phyloP scores from a whole-genome alignment of 2,113 vertebrate genomes.

The Percopsis transmontana region DNA sequence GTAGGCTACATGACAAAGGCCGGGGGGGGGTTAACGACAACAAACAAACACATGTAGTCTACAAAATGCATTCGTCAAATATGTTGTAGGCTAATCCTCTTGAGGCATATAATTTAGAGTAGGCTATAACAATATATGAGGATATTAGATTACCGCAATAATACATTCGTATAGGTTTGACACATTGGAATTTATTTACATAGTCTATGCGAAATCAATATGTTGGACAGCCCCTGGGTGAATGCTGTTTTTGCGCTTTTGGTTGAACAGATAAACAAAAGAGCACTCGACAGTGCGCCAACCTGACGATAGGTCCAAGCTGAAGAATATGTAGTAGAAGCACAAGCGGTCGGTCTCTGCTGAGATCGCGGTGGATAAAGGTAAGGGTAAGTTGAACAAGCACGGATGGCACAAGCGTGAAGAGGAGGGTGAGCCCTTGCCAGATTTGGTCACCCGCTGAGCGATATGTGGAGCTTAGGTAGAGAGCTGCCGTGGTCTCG shows the following conservation, averaged over 20 bases:
- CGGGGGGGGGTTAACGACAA: conserved; percentile 5
- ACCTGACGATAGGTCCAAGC: conserved; percentile 94
- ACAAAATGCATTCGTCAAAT: conserved; percentile 11
- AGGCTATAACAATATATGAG: conserved; percentile 26
- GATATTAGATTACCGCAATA: background rate
- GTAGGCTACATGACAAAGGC: conserved; percentile 24
- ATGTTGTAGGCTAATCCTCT: conserved; percentile 23
- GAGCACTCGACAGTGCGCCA: conserved; percentile 39
- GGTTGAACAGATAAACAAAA: background rate
- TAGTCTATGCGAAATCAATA: background rate
- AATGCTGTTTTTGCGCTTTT: background rate
- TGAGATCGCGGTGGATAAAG: conserved; percentile 94
- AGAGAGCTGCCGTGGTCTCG: conserved; percentile 87
- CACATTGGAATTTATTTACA: background rate
- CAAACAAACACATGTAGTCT: conserved; percentile 48
- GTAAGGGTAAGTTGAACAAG: conserved; percentile 94
- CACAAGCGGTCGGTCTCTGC: conserved; percentile 89
- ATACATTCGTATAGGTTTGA: background rate
- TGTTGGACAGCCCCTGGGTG: background rate
- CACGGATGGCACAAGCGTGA: conserved; percentile 88
- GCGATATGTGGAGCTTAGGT: conserved; percentile 89
- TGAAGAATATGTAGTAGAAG: conserved; percentile 94
- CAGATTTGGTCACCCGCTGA: conserved; percentile 90
- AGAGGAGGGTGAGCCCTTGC: conserved; percentile 91
- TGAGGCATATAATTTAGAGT: too few relatives aligned